Percentiles rank a stretch among this genome's conserved stretches.
phyloP scores from a whole-genome alignment of 1,140 invertebrate species.

The Arion vulgaris region DNA sequence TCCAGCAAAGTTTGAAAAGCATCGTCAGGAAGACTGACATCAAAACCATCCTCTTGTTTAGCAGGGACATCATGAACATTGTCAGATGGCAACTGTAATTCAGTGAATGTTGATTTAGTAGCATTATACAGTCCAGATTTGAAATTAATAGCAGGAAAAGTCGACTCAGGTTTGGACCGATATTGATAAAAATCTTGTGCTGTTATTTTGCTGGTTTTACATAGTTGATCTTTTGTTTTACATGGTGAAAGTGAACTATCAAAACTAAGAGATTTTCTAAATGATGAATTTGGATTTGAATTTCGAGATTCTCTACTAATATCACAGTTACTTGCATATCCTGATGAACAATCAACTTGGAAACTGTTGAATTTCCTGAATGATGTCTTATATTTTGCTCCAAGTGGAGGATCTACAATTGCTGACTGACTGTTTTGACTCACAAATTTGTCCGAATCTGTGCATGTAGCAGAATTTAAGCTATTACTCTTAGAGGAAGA shows the following conservation, averaged over 20 bases:
- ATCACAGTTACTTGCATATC: background rate
- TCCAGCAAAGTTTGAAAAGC: slow-evolving; percentile 22
- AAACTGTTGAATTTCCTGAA: slow-evolving; percentile 30
- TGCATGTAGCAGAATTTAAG: background rate
- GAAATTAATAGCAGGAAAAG: background rate
- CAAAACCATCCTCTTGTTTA: slow-evolving; percentile 6
- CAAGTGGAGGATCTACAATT: background rate
- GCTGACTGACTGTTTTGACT: slow-evolving; percentile 14
- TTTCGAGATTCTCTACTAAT: background rate
- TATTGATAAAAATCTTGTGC: background rate
- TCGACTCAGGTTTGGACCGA: background rate
- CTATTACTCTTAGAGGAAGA: background rate
- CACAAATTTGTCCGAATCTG: background rate
- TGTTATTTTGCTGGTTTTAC: background rate
- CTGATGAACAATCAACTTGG: background rate
- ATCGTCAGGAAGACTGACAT: slow-evolving; percentile 29
- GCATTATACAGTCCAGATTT: background rate
- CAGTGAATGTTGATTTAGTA: background rate
- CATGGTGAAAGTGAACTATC: background rate
- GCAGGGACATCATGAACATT: background rate
- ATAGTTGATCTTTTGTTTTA: background rate
- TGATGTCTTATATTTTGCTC: background rate
- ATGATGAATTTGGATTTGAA: background rate
- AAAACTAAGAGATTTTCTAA: slow-evolving; percentile 18
- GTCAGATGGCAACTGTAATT: background rate